Evolutionary conservation across 2,888 invertebrate species (phyloP).

Genomic region (Dynastes tityus): DNA sequence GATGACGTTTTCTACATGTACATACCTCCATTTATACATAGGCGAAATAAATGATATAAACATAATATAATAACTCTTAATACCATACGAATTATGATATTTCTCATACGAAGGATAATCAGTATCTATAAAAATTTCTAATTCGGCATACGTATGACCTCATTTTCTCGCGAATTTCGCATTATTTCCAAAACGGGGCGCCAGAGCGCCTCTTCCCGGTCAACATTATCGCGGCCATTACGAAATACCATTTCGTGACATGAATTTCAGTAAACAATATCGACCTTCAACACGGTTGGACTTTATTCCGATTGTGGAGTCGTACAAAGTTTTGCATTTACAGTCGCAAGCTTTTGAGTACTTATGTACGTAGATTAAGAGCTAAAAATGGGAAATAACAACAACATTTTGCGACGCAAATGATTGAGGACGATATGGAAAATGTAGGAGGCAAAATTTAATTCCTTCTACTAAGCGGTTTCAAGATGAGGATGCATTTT

Average conservation of each 20-base stretch:
- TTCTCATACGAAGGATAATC: no score
- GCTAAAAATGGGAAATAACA: no score
- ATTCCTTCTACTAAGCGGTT: no score
- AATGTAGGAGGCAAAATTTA: no score
- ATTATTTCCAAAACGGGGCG: slow-evolving; percentile 8
- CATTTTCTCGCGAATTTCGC: slow-evolving; percentile 19
- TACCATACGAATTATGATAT: no score
- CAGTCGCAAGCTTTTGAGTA: not conserved
- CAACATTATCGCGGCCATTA: slow-evolving; percentile 4
- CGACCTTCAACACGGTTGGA: slow-evolving; percentile 13
- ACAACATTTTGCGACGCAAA: no score
- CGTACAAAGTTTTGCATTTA: not conserved
- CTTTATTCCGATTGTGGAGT: not conserved
- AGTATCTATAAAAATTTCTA: no score
- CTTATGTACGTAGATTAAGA: not conserved
- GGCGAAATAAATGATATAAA: no score
- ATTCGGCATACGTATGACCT: slow-evolving; percentile 1
- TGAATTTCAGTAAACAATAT: slow-evolving; percentile 23
- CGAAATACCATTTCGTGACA: slow-evolving; percentile 26
- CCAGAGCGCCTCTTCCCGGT: not conserved
- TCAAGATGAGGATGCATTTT: no score
- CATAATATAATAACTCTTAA: no score
- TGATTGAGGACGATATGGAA: not conserved
- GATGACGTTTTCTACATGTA: no score
- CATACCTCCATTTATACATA: no score